Conservation (phyloP, 2,797 vertebrate species). For the Falco naumanni region DNA sequence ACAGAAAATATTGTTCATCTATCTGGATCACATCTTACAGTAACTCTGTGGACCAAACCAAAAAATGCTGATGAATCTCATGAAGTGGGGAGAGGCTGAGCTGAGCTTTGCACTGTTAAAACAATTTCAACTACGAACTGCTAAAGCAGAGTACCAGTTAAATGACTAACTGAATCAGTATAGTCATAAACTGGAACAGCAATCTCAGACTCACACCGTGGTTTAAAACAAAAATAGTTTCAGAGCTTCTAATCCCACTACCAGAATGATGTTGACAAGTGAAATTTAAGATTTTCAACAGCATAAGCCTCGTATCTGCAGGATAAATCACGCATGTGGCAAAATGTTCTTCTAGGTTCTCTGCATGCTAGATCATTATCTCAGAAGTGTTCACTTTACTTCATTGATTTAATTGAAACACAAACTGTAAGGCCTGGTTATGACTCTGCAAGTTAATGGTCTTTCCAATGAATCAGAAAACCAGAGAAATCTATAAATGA, state of each 20-base stretch:
- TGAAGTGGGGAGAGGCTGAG: not conserved
- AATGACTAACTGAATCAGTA: not conserved
- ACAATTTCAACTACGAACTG: not conserved
- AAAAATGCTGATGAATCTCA: not conserved
- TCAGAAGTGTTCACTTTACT: not conserved
- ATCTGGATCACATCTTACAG: not conserved
- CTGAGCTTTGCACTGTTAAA: constrained; percentile 13
- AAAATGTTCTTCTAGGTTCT: not conserved
- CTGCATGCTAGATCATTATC: not conserved
- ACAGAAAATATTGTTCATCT: not conserved
- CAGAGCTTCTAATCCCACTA: not conserved
- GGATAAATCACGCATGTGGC: not conserved
- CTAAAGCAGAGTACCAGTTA: not conserved
- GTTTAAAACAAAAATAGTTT: constrained; percentile 1
- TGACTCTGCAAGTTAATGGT: not conserved
- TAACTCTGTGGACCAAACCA: not conserved
- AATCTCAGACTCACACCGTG: not conserved
- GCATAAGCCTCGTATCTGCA: not conserved
- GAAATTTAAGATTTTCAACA: constrained; percentile 7
- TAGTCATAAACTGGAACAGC: not conserved
- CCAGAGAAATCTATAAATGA: not conserved
- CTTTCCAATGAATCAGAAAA: not conserved
- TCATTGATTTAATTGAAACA: not conserved
- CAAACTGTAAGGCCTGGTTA: not conserved
- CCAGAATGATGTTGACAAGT: not conserved